Conservation (phyloP, 2,797 vertebrate species). For the Tenualosa thibaudeaui region DNA sequence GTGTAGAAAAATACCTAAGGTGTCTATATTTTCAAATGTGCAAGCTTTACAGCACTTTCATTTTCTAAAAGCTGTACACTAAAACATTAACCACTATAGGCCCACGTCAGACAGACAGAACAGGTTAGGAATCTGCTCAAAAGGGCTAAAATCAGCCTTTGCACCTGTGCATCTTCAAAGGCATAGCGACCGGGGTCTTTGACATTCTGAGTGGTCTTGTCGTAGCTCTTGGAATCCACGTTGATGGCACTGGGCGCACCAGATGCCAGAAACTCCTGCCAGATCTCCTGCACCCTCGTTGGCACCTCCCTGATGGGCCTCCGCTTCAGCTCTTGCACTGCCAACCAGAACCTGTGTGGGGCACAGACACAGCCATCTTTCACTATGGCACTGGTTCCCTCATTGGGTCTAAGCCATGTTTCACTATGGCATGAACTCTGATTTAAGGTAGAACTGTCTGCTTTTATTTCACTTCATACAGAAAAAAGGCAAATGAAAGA, state of each 20-base stretch:
- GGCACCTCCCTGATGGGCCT: conserved; percentile 92
- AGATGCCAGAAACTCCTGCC: conserved; percentile 93
- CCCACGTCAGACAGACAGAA: no score
- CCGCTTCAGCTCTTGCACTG: conserved; percentile 94
- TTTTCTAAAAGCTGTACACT: background rate
- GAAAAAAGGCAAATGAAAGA: background rate
- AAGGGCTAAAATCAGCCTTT: background rate
- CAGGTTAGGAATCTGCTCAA: background rate
- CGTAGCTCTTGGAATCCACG: conserved; percentile 96
- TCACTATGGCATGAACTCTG: background rate
- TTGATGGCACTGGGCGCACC: conserved; percentile 97
- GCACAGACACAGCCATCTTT: background rate
- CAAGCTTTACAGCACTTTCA: background rate
- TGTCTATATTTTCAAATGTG: background rate
- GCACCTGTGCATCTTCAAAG: conserved; percentile 95
- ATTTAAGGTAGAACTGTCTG: background rate
- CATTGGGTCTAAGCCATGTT: background rate
- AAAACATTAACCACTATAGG: no score
- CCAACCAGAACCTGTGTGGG: conserved; percentile 90
- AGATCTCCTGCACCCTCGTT: conserved; percentile 91
- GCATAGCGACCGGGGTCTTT: conserved; percentile 94
- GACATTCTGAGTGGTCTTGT: conserved; percentile 95
- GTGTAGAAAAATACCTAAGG: background rate
- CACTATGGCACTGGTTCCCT: background rate
- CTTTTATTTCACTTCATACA: background rate